Percentiles rank a stretch among this genome's conserved stretches.
Evolutionary conservation across 2,113 vertebrate genomes (phyloP).

Genomic region (Malaclemys terrapin): DNA sequence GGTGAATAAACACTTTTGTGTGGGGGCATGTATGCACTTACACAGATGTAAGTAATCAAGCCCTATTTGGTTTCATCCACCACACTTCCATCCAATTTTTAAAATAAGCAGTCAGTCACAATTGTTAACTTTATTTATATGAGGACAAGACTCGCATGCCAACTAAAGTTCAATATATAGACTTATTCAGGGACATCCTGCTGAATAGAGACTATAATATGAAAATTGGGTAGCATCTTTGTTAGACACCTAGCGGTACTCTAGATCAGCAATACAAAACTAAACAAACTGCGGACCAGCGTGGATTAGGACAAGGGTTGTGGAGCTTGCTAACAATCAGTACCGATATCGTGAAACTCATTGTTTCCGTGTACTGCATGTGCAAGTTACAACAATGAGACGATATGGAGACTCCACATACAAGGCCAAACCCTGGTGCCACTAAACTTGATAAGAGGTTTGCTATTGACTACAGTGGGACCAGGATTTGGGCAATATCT

Average conservation of each 20-base stretch:
- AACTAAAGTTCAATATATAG: background rate
- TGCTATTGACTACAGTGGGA: background rate
- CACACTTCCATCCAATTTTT: background rate
- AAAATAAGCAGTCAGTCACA: background rate
- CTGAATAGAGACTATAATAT: constrained; percentile 3
- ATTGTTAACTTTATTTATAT: background rate
- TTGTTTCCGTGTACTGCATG: background rate
- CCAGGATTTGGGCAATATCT: background rate
- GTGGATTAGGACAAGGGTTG: background rate
- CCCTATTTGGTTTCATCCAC: background rate
- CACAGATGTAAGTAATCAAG: background rate
- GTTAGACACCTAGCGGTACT: background rate
- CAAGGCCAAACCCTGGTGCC: background rate
- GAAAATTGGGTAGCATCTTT: background rate
- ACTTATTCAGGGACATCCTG: background rate
- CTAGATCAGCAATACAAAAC: too few species aligned
- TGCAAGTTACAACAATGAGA: background rate
- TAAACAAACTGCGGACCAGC: background rate
- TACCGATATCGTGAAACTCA: background rate
- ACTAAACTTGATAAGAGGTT: background rate
- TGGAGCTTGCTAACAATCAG: background rate
- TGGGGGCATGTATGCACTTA: background rate
- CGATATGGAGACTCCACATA: background rate
- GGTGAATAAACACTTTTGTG: background rate
- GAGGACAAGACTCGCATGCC: background rate